Evolutionary conservation across 2,113 vertebrate genomes (phyloP).

Genomic region (Myotis brandtii): DNA sequence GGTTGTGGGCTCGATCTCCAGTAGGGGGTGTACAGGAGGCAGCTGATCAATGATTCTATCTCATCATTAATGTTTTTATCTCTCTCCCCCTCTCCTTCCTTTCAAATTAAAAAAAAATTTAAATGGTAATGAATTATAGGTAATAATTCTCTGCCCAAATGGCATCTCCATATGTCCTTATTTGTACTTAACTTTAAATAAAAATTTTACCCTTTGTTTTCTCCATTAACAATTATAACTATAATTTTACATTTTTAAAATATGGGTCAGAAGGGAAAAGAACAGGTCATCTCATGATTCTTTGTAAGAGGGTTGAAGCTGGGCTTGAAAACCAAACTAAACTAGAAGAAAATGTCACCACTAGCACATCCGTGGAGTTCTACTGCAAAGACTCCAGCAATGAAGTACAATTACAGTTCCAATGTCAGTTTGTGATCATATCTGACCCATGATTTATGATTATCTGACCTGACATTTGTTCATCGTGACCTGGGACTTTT

Average conservation of each 20-base stretch:
- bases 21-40: too few relatives aligned
- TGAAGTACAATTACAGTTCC: neutral
- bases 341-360: neutral
- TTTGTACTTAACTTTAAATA: slow-evolving; percentile 36
- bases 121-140: neutral
- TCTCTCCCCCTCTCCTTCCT: too few relatives aligned
- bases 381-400: neutral
- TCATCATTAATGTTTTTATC: too few relatives aligned
- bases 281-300: neutral
- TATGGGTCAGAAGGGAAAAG: neutral
- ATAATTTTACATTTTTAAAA: neutral
- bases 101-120: too few relatives aligned
- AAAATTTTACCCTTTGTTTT: neutral
- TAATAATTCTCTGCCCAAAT: neutral
- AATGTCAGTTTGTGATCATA: neutral
- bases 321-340: neutral
- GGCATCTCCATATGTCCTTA: neutral
- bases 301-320: neutral
- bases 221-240: neutral
- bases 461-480: neutral
- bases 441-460: neutral
- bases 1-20: too few relatives aligned
- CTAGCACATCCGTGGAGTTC: neutral
- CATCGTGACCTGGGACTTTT: neutral
- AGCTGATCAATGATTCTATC: too few relatives aligned